Base-by-base conservation (phyloP, 2,888 invertebrate genomes). In the Teinopalpus imperialis region DNA sequence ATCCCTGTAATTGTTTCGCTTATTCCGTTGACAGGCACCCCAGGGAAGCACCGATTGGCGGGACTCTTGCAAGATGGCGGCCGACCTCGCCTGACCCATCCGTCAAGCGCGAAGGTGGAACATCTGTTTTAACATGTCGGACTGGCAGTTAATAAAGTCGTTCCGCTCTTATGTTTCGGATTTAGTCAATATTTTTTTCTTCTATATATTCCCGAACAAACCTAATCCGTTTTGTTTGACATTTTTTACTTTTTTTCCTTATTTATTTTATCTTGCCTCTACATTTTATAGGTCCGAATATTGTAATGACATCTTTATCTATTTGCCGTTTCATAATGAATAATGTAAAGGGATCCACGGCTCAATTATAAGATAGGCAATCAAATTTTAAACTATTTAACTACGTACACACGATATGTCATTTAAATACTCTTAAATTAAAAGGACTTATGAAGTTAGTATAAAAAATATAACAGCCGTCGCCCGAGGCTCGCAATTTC, bases 71-170 rank as follows among this genome's bases (percentile, higher is more conserved):
- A 81, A 82, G 81, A 85, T 85, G 85, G 86, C 80, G 65, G 64
- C 67, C 74, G 78, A 85, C 83, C 85, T 74, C 65, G 70, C 66
- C 78, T 85, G 86, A 86, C 83, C 83, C 76, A 80, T 85, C 74
- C 79, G 79, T 86, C 86, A 87, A 75, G 73, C 66, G 64, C 55
- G 68, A 74, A 77, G 73, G 72, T 73, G 80, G 74, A 83, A 85
- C 88, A 87, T 87, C 86, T 88, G 88, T 83, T 81, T 79, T 78
- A 78, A 77, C 78, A 79, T 82, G 75, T 80, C 71, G 61, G 69
- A 69, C 68, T 74, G 76, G 72, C 77, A 75, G 80, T 75, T 83
- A 81, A 80, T 82, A 82, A 78, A 70, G 60, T 52, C 62, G 69
- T 69, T 67, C 61, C 63, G 57, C 65, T 65, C 66, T 66, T 56